Percentiles rank a stretch among this genome's conserved stretches.
These are phyloP conservation scores for Nycteola revayana DNA, from an alignment of 2,888 invertebrate genomes.

Conservation along the genomic window DNA sequence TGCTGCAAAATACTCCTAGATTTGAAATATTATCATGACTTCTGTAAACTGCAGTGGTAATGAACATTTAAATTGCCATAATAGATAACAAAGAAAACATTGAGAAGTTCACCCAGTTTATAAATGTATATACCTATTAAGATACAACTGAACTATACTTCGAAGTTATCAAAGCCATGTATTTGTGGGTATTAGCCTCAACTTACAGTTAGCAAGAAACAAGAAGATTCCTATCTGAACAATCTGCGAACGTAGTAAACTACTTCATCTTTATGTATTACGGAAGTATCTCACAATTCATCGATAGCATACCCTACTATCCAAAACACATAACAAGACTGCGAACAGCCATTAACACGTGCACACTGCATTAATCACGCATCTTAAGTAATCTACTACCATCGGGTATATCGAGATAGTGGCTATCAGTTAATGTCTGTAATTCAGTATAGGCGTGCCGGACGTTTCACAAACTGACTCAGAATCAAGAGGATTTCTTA, in stretches of 20 bases:
- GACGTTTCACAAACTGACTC: conserved; percentile 15
- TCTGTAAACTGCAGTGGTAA: no score
- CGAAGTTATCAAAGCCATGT: no score
- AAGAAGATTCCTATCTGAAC: background rate
- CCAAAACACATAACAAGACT: conserved; percentile 23
- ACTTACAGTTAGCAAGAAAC: no score
- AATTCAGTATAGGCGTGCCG: conserved; percentile 47
- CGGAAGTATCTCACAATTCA: background rate
- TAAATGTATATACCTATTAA: no score
- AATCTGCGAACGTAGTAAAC: background rate
- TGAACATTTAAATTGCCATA: no score
- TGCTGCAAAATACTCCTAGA: no score
- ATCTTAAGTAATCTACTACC: conserved; percentile 41
- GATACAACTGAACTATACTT: no score
- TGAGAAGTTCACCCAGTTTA: no score
- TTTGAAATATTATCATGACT: no score
- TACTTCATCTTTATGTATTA: conserved; percentile 1
- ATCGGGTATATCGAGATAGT: conserved; percentile 38
- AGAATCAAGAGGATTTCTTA: conserved; percentile 29
- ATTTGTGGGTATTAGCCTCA: no score
- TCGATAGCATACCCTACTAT: conserved; percentile 7
- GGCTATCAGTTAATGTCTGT: conserved; percentile 41
- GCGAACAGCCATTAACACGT: conserved; percentile 39
- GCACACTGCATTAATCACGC: conserved; percentile 37
- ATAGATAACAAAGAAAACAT: no score